Base-by-base conservation (phyloP, 2,888 invertebrate species). In the Carabus problematicus region DNA sequence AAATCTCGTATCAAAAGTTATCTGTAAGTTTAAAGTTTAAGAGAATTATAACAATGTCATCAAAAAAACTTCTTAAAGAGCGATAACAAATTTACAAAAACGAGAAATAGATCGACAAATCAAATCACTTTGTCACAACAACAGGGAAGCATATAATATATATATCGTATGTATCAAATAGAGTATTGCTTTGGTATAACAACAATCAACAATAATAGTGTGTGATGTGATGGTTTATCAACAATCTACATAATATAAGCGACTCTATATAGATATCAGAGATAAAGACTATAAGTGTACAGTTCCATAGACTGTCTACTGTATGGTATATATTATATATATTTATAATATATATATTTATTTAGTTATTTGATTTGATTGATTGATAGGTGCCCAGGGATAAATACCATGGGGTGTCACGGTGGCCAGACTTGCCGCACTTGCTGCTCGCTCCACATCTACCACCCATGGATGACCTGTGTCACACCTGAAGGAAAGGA, bases 401-500 rank as follows among this genome's bases (percentile, higher is more conserved):
- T 84, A 84, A 84, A 84, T 84, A 84, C 84, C 84, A 84, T 84
- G 84, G 84, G 77, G 74, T 68, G 82, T 82, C 81, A 69, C 69
- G 69, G 62, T 69, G 69, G 56, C 69, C 62, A 62, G 67, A 71
- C 64, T 60, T 64, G 69, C 64, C 70, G 61, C 64, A 59, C 45
- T 71, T 29, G 71, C 70, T 64, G 59, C 64, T 69, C 72, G 72
- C 73, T 70, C 71, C 72, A 70, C 72, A 73, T 73, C 62, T 70
- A 70, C 64, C 70, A 63, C 72, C 70, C 63, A 64, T 79, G 79
- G 80, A 78, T 79, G 81, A 79, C 77, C 78, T 72, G 72, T 70
- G 70, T 70, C 70, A 77, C 82, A 84, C 84, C 84, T 84, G 84
- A 80, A 83, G 84, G 83, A 84, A 83, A 84, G 83, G 83, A 84